Base-by-base conservation (phyloP, 2,797 vertebrate species). In the Phrynocephalus guinanensis region DNA sequence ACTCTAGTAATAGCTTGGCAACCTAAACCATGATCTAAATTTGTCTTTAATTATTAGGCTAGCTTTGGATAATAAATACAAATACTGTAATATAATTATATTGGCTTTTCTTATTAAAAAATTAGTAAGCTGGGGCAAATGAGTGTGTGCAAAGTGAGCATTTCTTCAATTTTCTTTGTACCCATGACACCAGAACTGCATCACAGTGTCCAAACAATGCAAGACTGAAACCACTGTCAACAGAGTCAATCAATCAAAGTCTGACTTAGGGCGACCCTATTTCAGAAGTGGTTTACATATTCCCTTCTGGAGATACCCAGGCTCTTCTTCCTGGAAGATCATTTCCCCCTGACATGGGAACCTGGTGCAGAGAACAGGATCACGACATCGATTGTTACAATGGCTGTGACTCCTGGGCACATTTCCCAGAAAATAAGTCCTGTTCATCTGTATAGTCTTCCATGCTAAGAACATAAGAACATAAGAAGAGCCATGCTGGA, bases 21-120 rank as follows among this genome's bases (percentile, higher is more conserved):
- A 63, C 7, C 87, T 86, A 38, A 89, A 77, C 0, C 56, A 7
- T 90, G 87, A 38, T 68, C 24, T 2, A 86, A 48, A 52, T 67
- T 82, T 91, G 86, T 89, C 70, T 71, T 56, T 91, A 89, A 3
- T 70, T 88, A 80, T 33, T 90, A 68, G 78, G 75, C 83, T 81
- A 86, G 82, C 10, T 79, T 79, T 84, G 86, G 22, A 75, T 85
- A 91, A 71, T 71, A 81, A 38, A 79, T 60, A 79, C 9, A 30
- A 7, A 56, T 56, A 44, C 38, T 44, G 38, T 44, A 72, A 30
- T 6, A 72, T 82, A 50, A 79, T 86, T 81, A 87, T 83, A 77
- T 70, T 8, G 78, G 44, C 10, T 3, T 22, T 5, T 33, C 63
- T 87, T 84, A 83, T 63, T 22, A n/a, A 13, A 28, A 48, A 90